Evolutionary conservation across 2,797 vertebrate species (phyloP).

Genomic region (Ceryle rudis): DNA sequence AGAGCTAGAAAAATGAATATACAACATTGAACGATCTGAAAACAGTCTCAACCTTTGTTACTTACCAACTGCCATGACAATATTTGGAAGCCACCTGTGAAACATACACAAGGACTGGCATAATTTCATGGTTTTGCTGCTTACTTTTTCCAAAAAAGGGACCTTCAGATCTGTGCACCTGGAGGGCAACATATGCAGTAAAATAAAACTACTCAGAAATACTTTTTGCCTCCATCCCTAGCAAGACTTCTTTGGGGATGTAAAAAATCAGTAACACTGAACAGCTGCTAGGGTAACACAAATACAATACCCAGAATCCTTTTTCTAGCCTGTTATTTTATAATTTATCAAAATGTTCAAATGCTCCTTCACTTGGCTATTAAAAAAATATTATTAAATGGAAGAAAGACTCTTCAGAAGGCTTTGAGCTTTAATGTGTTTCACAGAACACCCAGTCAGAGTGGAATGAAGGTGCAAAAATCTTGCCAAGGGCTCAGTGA

Average conservation of each 20-base stretch:
- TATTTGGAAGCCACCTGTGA: constrained; percentile 21
- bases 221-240: not conserved
- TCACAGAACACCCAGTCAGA: constrained; percentile 40
- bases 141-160: not conserved
- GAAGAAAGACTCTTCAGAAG: constrained; percentile 39
- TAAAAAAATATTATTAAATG: constrained; percentile 45
- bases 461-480: constrained; percentile 41
- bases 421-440: constrained; percentile 31
- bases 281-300: not conserved
- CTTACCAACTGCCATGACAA: not conserved
- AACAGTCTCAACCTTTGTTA: constrained; percentile 7
- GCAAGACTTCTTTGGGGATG: not conserved
- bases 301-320: constrained; percentile 14
- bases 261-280: constrained; percentile 1
- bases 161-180: constrained; percentile 21
- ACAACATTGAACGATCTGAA: not conserved
- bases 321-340: constrained; percentile 21
- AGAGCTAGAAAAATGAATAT: constrained; percentile 16
- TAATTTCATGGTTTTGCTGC: not conserved
- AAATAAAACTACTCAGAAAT: constrained; percentile 8
- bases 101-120: not conserved
- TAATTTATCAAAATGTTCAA: constrained; percentile 28
- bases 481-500: constrained; percentile 34
- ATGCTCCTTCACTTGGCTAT: constrained; percentile 11
- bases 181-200: not conserved